Evolutionary conservation across 2,113 vertebrate species (phyloP).

Genomic region (Corvus moneduloides): DNA sequence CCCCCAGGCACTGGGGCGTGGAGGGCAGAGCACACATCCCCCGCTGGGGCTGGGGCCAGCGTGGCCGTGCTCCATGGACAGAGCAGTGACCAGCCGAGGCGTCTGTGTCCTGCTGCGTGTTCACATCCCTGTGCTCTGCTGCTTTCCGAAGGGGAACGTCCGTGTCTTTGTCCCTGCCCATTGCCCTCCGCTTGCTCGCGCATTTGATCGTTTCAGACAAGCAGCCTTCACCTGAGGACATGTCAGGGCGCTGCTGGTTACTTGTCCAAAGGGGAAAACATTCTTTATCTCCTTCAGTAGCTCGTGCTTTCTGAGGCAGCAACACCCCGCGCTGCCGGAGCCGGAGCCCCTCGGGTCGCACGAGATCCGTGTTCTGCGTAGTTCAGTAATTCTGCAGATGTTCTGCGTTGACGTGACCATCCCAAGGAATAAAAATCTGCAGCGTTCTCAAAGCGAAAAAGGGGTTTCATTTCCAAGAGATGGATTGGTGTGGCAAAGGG

Average conservation of each 20-base stretch:
- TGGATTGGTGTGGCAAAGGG: neutral
- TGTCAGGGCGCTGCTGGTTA: conserved; percentile 29
- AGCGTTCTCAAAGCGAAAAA: neutral
- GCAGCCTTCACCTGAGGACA: conserved; percentile 69
- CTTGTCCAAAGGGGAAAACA: conserved; percentile 45
- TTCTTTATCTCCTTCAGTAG: conserved; percentile 28
- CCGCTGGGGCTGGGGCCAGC: accelerated
- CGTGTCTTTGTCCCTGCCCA: conserved; percentile 32
- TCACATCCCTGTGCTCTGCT: neutral
- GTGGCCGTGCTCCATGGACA: neutral
- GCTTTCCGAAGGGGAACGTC: neutral
- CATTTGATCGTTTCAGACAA: conserved; percentile 66
- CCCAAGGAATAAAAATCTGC: neutral
- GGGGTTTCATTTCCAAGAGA: accelerated
- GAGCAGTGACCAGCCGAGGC: neutral
- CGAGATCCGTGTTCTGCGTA: accelerated
- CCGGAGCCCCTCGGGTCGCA: neutral
- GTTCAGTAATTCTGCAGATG: neutral
- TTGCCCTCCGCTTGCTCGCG: conserved; percentile 5
- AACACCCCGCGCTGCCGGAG: neutral
- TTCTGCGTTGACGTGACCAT: accelerated
- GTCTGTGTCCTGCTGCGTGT: neutral
- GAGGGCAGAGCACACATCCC: neutral
- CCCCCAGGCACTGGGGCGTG: accelerated
- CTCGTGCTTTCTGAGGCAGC: conserved; percentile 26